Conservation (phyloP, 2,888 invertebrate genomes). For the Diarsia rubi region DNA sequence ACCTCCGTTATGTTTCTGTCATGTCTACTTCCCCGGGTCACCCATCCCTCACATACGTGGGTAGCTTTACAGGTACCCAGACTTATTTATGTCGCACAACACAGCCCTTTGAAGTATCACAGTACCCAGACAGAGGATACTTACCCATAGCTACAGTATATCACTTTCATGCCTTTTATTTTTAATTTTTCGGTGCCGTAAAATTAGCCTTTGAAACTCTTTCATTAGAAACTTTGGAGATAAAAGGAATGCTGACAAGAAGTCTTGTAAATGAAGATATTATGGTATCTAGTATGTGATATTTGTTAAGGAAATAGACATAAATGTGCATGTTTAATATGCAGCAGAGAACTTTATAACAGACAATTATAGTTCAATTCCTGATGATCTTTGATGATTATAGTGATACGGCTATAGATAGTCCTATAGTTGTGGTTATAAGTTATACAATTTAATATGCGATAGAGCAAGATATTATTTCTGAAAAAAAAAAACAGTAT, state of each 20-base stretch:
- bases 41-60: constrained; percentile 46
- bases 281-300: neutral
- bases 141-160: constrained; percentile 37
- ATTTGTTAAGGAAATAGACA: constrained; percentile 13
- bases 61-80: constrained; percentile 54
- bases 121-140: constrained; percentile 48
- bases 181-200: constrained; percentile 54
- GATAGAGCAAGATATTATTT: neutral
- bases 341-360: neutral
- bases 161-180: constrained; percentile 43
- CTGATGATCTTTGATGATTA: constrained; percentile 31
- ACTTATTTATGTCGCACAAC: constrained; percentile 65
- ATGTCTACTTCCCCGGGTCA: constrained; percentile 27
- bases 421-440: neutral
- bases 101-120: constrained; percentile 65
- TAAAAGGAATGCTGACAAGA: constrained; percentile 31
- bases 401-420: constrained; percentile 5
- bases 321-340: constrained; percentile 7
- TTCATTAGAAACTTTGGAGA: constrained; percentile 27
- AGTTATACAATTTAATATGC: neutral
- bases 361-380: constrained; percentile 8
- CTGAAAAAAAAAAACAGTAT: constrained; percentile 4
- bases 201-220: constrained; percentile 60
- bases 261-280: constrained; percentile 25
- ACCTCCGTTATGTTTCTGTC: constrained; percentile 31